phyloP scores from a whole-genome alignment of 2,797 vertebrate species.

The Babyrousa celebensis region DNA sequence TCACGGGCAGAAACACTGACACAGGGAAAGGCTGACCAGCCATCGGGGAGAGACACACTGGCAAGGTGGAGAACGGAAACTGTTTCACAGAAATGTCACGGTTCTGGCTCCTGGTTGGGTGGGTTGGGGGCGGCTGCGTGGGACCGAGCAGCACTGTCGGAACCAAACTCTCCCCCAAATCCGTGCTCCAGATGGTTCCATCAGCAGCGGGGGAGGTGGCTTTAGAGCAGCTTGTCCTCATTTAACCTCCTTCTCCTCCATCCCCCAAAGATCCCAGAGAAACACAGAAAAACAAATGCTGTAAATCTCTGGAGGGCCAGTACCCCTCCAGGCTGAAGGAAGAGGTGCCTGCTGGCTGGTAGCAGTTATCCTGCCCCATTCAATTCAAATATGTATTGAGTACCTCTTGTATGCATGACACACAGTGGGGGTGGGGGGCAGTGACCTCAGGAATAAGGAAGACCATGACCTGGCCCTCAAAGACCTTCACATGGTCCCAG shows the following conservation, averaged over 20 bases:
- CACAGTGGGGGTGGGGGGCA: not conserved
- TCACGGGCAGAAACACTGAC: constrained; percentile 50
- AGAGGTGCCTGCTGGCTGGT: not conserved
- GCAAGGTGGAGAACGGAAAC: constrained; percentile 45
- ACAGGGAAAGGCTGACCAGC: not conserved
- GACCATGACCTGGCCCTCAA: not conserved
- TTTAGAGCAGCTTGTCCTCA: constrained; percentile 46
- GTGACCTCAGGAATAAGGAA: not conserved
- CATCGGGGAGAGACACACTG: not conserved
- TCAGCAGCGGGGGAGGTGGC: constrained; percentile 37
- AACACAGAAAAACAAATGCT: not conserved
- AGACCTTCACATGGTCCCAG: not conserved
- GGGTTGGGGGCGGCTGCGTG: not conserved
- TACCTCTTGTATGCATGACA: not conserved
- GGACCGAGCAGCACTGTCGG: not conserved
- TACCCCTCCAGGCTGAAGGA: not conserved
- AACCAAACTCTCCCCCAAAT: constrained; percentile 59
- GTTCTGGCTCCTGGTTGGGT: not conserved
- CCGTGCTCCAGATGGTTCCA: constrained; percentile 47
- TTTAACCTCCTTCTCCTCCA: constrained; percentile 44
- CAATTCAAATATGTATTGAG: constrained; percentile 45
- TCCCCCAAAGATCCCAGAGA: constrained; percentile 12
- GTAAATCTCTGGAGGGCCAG: not conserved
- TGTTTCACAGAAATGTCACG: not conserved
- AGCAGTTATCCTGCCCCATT: constrained; percentile 51